Percentiles rank a stretch among this genome's conserved stretches.
Evolutionary conservation across 1,140 invertebrate species (phyloP).

Genomic region (Trichonephila clavata): DNA sequence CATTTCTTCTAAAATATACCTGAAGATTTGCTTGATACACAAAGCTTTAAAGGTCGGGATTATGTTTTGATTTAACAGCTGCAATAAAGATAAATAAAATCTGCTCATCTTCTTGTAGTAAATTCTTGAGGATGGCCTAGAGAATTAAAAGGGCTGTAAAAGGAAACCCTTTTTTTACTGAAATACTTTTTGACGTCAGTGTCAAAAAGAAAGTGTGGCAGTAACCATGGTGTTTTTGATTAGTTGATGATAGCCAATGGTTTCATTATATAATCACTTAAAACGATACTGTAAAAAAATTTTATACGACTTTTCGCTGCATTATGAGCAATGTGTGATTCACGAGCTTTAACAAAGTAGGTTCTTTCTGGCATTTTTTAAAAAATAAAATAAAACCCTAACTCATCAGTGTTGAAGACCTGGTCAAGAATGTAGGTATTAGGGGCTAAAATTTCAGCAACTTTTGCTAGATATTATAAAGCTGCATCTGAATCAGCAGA

Average conservation of each 20-base stretch:
- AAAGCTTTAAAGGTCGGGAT: neutral
- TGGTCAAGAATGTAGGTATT: neutral
- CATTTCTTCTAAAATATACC: neutral
- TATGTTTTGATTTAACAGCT: constrained; percentile 3
- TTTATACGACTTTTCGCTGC: neutral
- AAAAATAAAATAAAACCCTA: neutral
- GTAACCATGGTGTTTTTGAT: neutral
- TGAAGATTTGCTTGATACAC: neutral
- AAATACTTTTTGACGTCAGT: neutral
- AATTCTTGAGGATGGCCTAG: neutral
- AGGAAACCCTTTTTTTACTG: neutral
- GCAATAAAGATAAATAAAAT: neutral
- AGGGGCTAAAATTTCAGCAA: neutral
- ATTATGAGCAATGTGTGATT: neutral
- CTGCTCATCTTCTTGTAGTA: neutral
- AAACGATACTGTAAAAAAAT: neutral
- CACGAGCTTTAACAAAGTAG: neutral
- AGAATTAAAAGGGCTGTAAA: neutral
- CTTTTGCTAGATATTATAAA: neutral
- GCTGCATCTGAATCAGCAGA: too few species aligned
- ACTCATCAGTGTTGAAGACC: neutral
- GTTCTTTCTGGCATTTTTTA: neutral
- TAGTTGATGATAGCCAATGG: constrained; percentile 12
- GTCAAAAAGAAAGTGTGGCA: neutral
- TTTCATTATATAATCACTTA: neutral